A percentile compares a stretch with the other conserved stretches of the same genome.
Evolutionary conservation across 2,113 vertebrate genomes (phyloP).

Genomic region (Sitta europaea): DNA sequence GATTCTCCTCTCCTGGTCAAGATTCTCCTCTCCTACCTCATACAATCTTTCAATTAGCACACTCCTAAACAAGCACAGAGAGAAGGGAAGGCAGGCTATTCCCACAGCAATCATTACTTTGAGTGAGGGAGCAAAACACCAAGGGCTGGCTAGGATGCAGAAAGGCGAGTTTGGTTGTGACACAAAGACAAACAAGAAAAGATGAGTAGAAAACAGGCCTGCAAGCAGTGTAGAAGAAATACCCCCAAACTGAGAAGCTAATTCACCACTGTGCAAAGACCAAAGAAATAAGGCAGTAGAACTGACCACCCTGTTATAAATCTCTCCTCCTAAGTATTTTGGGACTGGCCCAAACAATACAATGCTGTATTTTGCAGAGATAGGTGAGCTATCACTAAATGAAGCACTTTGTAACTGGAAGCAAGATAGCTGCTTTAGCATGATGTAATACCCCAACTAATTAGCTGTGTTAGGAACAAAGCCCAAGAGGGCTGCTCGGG

Average conservation of each 20-base stretch:
- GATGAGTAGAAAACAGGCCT: background rate
- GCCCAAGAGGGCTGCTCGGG: background rate
- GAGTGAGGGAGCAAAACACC: background rate
- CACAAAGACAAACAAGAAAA: background rate
- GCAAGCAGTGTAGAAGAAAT: background rate
- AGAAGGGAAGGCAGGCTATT: background rate
- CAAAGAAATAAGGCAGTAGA: background rate
- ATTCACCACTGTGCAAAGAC: background rate
- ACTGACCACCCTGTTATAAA: background rate
- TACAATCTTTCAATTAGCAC: background rate
- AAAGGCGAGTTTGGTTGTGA: background rate
- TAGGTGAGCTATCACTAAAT: background rate
- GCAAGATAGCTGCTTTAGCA: conserved; percentile 4
- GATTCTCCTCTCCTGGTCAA: background rate
- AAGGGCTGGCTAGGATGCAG: background rate
- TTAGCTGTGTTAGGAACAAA: background rate
- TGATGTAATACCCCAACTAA: background rate
- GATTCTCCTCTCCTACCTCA: background rate
- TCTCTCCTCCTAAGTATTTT: background rate
- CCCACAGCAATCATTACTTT: background rate
- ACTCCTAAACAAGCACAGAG: background rate
- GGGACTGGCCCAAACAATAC: conserved; percentile 14
- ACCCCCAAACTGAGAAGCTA: background rate
- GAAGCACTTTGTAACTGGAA: background rate
- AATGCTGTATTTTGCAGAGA: conserved; percentile 4